Evolutionary conservation across 2,113 vertebrate species (phyloP).

Genomic region (Chunga burmeisteri): DNA sequence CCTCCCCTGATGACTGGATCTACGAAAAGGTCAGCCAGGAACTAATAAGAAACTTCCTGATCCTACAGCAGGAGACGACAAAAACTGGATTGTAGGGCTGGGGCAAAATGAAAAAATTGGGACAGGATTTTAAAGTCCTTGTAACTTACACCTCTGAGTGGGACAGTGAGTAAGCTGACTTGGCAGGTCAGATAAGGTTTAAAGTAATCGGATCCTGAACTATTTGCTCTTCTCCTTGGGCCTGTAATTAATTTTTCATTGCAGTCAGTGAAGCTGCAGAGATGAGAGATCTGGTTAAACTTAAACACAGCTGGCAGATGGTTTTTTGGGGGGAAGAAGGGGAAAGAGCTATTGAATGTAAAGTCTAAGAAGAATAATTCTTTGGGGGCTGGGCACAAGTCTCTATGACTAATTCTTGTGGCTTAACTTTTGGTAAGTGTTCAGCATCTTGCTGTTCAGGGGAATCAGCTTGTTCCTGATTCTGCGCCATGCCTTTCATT

Average conservation of each 20-base stretch:
- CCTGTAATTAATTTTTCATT: slow-evolving; percentile 14
- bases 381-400: not conserved
- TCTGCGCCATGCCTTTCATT: not conserved
- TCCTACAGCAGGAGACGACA: not conserved
- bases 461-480: not conserved
- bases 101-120: not conserved
- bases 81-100: not conserved
- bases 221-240: not conserved
- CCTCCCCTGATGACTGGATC: not conserved
- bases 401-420: not conserved
- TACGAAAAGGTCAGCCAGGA: not conserved
- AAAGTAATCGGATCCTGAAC: slow-evolving; percentile 5
- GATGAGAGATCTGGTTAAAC: slow-evolving; percentile 2
- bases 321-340: not conserved
- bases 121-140: not conserved
- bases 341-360: not conserved
- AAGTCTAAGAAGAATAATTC: not conserved
- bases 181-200: not conserved
- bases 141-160: not conserved
- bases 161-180: not conserved
- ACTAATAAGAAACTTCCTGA: not conserved
- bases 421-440: not conserved
- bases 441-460: not conserved
- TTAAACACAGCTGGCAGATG: not conserved
- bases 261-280: not conserved